Percentiles rank a stretch among this genome's conserved stretches.
These are phyloP conservation scores for Drosophila borborema DNA, from an alignment of 2,888 invertebrate species.

Conservation along the genomic window DNA sequence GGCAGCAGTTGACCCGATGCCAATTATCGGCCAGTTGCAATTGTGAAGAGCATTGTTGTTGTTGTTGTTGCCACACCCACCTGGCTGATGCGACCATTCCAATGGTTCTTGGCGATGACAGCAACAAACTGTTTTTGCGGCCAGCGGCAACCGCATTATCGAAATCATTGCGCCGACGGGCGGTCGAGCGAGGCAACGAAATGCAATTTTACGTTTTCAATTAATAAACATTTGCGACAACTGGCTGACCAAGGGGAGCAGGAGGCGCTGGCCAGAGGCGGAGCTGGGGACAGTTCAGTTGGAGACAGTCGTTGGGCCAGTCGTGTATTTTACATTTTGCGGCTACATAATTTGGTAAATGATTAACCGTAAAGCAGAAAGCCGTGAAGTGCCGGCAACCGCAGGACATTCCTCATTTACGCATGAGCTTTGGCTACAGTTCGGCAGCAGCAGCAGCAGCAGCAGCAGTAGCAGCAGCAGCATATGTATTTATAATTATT, in stretches of 20 bases:
- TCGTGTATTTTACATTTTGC: slow-evolving; percentile 75
- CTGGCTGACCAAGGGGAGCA: slow-evolving; percentile 37
- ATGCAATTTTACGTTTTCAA: slow-evolving; percentile 79
- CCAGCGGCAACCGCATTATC: slow-evolving; percentile 76
- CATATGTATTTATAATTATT: slow-evolving; percentile 54
- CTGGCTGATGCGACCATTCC: neutral
- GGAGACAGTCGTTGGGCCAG: neutral
- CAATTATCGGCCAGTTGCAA: slow-evolving; percentile 66
- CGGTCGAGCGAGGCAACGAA: slow-evolving; percentile 53
- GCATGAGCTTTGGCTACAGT: slow-evolving; percentile 30
- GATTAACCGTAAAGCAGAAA: slow-evolving; percentile 70
- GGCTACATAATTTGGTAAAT: slow-evolving; percentile 79
- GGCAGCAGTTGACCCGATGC: slow-evolving; percentile 64
- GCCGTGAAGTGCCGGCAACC: slow-evolving; percentile 68
- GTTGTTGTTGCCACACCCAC: slow-evolving; percentile 12
- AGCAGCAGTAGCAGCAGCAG: neutral
- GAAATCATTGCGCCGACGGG: slow-evolving; percentile 72
- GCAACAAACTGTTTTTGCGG: slow-evolving; percentile 79
- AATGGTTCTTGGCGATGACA: slow-evolving; percentile 53
- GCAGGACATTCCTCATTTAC: slow-evolving; percentile 59
- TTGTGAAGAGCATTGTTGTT: slow-evolving; percentile 31
- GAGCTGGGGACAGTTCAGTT: no score
- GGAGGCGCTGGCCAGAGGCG: no score
- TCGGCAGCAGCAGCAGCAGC: no score
- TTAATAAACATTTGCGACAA: slow-evolving; percentile 78